phyloP scores from a whole-genome alignment of 1,140 invertebrate genomes.

The Drosophila oshimai region DNA sequence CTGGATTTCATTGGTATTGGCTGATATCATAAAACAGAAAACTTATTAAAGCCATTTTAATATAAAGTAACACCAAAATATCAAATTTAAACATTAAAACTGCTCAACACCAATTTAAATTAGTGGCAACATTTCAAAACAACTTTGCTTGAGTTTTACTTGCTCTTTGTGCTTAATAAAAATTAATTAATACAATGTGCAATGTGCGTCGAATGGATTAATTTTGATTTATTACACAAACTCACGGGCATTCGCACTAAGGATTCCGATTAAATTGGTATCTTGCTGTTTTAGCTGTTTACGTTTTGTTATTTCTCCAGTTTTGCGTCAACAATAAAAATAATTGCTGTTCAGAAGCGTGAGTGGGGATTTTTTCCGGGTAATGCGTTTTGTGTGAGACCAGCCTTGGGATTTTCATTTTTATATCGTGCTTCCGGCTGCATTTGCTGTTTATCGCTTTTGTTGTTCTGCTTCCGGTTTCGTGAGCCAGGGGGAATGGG shows the following conservation, averaged over 20 bases:
- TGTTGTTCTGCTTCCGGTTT: constrained; percentile 22
- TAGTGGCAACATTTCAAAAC: not conserved
- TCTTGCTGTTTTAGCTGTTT: constrained; percentile 6
- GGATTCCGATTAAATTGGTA: constrained; percentile 3
- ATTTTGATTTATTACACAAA: constrained; percentile 25
- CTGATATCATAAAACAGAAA: no score
- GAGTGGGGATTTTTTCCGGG: not conserved
- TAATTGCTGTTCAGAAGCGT: constrained; percentile 4
- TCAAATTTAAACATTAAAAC: no score
- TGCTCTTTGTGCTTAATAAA: not conserved
- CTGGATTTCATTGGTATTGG: no score
- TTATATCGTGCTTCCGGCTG: constrained; percentile 37
- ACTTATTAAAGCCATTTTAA: no score
- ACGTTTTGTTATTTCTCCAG: constrained; percentile 14
- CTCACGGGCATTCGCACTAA: not conserved
- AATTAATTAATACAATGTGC: not conserved
- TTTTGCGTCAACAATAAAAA: constrained; percentile 3
- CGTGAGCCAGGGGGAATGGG: not conserved
- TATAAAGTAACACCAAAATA: no score
- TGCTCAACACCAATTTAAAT: no score
- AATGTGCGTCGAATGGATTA: not conserved
- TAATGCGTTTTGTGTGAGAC: constrained; percentile 15
- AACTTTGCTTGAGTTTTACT: not conserved
- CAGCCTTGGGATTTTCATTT: constrained; percentile 22
- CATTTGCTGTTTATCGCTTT: constrained; percentile 46